Base-by-base conservation (phyloP, 2,888 invertebrate species). In the Strigamia crassipes region DNA sequence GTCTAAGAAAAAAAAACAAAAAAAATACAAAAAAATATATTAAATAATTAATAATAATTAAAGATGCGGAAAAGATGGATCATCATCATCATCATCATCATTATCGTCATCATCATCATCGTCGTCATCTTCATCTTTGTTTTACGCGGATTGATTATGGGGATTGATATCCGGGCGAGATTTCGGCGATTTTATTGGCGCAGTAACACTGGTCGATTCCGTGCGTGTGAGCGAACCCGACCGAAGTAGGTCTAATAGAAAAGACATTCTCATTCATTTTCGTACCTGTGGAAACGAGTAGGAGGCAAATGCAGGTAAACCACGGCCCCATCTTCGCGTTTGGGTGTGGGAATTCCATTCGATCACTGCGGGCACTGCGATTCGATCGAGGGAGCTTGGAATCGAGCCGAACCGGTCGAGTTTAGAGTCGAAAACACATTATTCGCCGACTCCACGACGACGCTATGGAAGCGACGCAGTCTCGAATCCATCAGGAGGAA, bases 391-490 rank as follows among this genome's bases (percentile, higher is more conserved):
- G 12, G 12, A 13, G 31, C 31, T 73, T 31, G 73, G 2, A 31
- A 73, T 73, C 73, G 27, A 73, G 73, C 73, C 73, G 73, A 73
- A 56, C 31, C 31, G 73, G 27, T 27, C 13, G 12, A 73, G 31
- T 73, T 73, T 73, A 73, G 31, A 73, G 73, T 73, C 73, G 73
- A 73, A 73, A 73, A 27, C 31, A 31, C 73, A 73, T 73, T 31
- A 73, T 73, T 73, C 27, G 5, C 31, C 73, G 3, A 5, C 31
- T 13, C 31, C 31, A 27, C 12, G 1, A 73, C 23, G 5, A 27
- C 73, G 31, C 73, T 73, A 73, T 73, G 73, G 73, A 73, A 73
- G 31, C 73, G 73, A 73, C 73, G 73, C 73, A 73, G 73, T 73
- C 73, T 31, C 31, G 73, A 31, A 73, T 73, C 73, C 73, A 73